These are phyloP conservation scores for human (Homo sapiens) DNA, from an alignment of 2,113 vertebrate species.

Conservation along the genomic window DNA sequence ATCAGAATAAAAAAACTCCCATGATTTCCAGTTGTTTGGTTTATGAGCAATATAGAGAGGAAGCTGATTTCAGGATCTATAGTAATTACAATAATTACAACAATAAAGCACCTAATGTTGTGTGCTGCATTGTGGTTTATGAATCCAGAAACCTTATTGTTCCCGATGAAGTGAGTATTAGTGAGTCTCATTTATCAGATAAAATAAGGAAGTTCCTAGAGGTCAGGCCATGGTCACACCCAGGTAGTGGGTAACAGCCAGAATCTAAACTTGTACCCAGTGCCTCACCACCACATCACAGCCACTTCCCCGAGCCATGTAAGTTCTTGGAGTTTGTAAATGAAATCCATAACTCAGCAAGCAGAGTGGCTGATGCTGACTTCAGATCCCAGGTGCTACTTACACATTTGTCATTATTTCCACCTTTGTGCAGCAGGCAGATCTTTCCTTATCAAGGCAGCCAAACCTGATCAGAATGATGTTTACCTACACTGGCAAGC, in stretches of 20 bases:
- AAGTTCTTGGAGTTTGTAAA: neutral
- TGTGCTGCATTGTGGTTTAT: neutral
- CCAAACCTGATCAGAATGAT: neutral
- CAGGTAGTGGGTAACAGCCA: neutral
- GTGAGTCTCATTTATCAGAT: neutral
- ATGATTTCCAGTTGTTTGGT: neutral
- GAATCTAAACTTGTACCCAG: neutral
- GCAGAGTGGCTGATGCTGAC: neutral
- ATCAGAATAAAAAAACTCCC: neutral
- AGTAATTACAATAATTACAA: neutral
- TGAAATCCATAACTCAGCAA: neutral
- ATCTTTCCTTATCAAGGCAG: neutral
- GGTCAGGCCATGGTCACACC: neutral
- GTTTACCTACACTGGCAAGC: neutral
- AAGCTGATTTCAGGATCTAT: neutral
- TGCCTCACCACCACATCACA: neutral
- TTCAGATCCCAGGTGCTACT: neutral
- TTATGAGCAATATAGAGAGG: neutral
- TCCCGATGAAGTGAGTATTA: neutral
- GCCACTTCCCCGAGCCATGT: neutral
- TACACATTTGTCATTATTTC: neutral
- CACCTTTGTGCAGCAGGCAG: neutral
- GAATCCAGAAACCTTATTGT: neutral
- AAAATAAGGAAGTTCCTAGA: neutral
- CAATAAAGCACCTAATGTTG: slow-evolving; percentile 12